These are phyloP conservation scores for Melipona bicolor DNA, from an alignment of 2,888 invertebrate genomes.

Conservation along the genomic window DNA sequence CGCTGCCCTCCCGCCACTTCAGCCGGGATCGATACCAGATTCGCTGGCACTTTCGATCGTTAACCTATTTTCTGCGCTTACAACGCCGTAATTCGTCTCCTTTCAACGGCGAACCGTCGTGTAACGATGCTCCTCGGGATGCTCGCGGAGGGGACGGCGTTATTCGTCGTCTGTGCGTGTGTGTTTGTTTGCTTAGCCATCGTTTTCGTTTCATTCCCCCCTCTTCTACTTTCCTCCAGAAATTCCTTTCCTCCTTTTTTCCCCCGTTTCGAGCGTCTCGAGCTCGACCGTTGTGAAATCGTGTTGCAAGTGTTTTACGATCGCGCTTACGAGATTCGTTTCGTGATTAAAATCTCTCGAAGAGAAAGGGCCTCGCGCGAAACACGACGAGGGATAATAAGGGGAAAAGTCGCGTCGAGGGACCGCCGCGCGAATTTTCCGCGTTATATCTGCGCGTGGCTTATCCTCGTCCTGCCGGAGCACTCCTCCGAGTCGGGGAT, in stretches of 20 bases:
- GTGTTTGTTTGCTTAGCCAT: not conserved
- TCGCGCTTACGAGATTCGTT: too few relatives aligned
- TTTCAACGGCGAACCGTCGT: conserved; percentile 33
- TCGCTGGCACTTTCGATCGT: conserved; percentile 70
- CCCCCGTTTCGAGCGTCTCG: not conserved
- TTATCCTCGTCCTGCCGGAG: conserved; percentile 67
- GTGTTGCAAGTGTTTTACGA: too few relatives aligned
- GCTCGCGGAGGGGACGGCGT: not conserved
- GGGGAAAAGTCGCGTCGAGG: conserved; percentile 41
- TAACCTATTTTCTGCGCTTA: conserved; percentile 64
- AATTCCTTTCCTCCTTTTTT: too few relatives aligned
- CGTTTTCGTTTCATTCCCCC: not conserved
- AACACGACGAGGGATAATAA: conserved; percentile 33
- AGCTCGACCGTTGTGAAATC: too few relatives aligned
- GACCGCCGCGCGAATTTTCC: conserved; percentile 59
- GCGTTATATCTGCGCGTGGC: conserved; percentile 65
- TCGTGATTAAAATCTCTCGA: too few relatives aligned
- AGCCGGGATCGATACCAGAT: conserved; percentile 68
- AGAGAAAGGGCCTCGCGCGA: too few relatives aligned
- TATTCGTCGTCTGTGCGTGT: not conserved
- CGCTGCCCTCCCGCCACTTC: conserved; percentile 69
- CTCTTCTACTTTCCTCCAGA: not conserved
- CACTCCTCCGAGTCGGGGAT: conserved; percentile 63
- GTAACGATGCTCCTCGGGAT: conserved; percentile 42
- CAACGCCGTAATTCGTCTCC: conserved; percentile 52